A percentile compares a stretch with the other conserved stretches of the same genome.
phyloP scores from a whole-genome alignment of 2,797 vertebrate genomes.

The Oreortyx pictus region DNA sequence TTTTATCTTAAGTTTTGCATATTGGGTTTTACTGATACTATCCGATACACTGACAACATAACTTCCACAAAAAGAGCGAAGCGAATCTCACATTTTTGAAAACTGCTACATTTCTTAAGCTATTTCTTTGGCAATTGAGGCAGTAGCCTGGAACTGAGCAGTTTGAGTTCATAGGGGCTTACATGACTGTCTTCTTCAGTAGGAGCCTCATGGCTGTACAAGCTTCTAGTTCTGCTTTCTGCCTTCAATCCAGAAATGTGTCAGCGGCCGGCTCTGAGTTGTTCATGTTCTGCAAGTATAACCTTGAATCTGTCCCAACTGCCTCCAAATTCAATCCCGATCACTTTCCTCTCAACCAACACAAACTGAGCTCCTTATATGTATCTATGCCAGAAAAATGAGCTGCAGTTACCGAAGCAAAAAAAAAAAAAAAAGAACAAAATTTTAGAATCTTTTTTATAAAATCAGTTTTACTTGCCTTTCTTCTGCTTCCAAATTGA shows the following conservation, averaged over 20 bases:
- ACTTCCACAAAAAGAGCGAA: constrained; percentile 40
- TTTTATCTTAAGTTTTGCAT: constrained; percentile 34
- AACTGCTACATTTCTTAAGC: constrained; percentile 43
- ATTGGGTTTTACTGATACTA: constrained; percentile 35
- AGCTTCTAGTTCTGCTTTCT: constrained; percentile 24
- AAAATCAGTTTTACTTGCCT: neutral
- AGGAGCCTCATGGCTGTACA: constrained; percentile 56
- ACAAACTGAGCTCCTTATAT: constrained; percentile 21
- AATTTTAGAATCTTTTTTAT: neutral
- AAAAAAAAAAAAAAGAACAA: neutral
- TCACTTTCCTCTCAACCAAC: neutral
- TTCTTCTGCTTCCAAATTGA: neutral
- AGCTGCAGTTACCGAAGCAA: neutral
- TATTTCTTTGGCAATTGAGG: constrained; percentile 52
- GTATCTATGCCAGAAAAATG: neutral
- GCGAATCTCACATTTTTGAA: constrained; percentile 57
- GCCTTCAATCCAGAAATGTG: constrained; percentile 68
- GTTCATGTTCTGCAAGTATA: constrained; percentile 63
- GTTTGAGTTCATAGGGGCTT: constrained; percentile 41
- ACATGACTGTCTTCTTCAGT: constrained; percentile 59
- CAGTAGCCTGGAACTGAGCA: constrained; percentile 50
- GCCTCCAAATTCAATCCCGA: constrained; percentile 57
- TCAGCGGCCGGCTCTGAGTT: constrained; percentile 63
- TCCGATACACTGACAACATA: constrained; percentile 16
- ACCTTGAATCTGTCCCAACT: constrained; percentile 63